A percentile compares a stretch with the other conserved stretches of the same genome.
Evolutionary conservation across 2,113 vertebrate species (phyloP).

Genomic region (Empidonax alnorum): DNA sequence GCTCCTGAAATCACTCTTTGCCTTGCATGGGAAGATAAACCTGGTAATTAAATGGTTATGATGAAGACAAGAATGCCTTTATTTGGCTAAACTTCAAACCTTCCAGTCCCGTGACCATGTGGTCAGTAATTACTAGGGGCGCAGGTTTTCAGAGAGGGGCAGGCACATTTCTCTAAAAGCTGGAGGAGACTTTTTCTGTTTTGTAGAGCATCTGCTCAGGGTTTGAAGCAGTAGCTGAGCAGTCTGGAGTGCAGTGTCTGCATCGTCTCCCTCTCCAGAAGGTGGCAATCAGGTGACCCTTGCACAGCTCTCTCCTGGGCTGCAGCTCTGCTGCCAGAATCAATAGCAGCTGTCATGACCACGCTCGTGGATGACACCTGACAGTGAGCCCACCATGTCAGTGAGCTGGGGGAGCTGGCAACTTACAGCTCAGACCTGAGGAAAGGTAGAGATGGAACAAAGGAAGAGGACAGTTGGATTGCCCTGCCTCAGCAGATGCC

Average conservation of each 20-base stretch:
- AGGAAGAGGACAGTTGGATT: not conserved
- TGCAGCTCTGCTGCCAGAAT: not conserved
- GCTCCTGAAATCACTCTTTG: conserved; percentile 49
- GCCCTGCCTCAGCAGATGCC: not conserved
- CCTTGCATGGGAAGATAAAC: conserved; percentile 57
- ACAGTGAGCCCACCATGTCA: not conserved
- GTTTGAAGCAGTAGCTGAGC: conserved; percentile 4
- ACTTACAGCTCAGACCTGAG: not conserved
- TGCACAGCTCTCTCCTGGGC: not conserved
- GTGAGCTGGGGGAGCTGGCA: not conserved
- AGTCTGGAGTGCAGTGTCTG: not conserved
- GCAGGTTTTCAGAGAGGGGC: not conserved
- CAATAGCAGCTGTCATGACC: not conserved
- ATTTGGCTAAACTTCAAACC: conserved; percentile 65
- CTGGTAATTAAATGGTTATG: conserved; percentile 46
- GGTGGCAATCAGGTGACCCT: not conserved
- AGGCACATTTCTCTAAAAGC: not conserved
- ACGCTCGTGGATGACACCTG: not conserved
- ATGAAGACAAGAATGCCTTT: conserved; percentile 56
- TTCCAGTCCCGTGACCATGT: conserved; percentile 31
- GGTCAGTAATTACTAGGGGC: conserved; percentile 59
- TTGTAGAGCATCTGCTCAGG: not conserved
- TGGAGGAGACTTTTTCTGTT: not conserved
- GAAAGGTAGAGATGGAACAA: not conserved
- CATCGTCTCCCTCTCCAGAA: not conserved